Percentiles rank a stretch among this genome's conserved stretches.
These are phyloP conservation scores for Apis dorsata DNA, from an alignment of 1,140 invertebrate species.

Conservation along the genomic window DNA sequence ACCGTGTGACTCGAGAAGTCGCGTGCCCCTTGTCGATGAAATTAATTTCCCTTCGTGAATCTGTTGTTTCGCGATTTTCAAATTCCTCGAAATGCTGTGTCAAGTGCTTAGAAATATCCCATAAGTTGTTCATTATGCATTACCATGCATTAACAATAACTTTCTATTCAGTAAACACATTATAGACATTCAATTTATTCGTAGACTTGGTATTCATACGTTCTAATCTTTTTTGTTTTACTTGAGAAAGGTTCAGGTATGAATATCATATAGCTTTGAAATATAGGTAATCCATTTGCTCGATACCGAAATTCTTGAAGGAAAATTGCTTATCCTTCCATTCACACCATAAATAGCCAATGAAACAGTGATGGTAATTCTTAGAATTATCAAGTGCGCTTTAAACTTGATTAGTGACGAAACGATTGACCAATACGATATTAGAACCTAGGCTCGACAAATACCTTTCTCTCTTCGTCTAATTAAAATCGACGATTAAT, in stretches of 20 bases:
- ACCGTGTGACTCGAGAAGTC: conserved; percentile 22
- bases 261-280: not conserved
- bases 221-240: not conserved
- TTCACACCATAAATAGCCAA: conserved; percentile 27
- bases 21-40: conserved; percentile 17
- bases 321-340: not conserved
- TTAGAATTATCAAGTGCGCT: not conserved
- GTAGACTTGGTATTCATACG: not conserved
- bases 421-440: not conserved
- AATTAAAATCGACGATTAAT: not conserved
- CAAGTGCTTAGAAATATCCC: not conserved
- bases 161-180: not conserved
- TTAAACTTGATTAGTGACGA: conserved; percentile 10
- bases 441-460: not conserved
- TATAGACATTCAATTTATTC: not conserved
- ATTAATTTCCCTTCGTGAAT: not conserved
- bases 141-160: not conserved
- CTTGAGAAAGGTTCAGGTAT: no score
- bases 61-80: not conserved
- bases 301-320: not conserved
- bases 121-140: no score
- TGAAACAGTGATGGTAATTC: not conserved
- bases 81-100: not conserved
- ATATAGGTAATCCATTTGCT: not conserved
- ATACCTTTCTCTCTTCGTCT: not conserved